Conservation (phyloP, 2,888 invertebrate genomes). For the Sepiola atlantica region DNA sequence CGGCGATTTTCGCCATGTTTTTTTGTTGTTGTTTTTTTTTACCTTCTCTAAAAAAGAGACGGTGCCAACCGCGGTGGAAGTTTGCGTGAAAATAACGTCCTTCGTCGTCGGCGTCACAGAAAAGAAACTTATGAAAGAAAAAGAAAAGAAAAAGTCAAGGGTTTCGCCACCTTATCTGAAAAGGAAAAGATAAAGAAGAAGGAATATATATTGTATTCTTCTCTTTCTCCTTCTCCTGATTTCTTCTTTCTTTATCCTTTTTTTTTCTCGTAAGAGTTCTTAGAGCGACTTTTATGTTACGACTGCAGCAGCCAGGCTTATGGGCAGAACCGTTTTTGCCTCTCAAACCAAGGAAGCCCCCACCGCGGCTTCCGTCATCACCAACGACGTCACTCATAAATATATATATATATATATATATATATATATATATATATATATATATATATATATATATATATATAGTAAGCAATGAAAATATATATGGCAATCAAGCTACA, state of each 20-base stretch:
- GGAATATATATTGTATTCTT: background rate
- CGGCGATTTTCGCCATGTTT: background rate
- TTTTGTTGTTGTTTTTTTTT: background rate
- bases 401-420: background rate
- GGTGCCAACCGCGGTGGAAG: background rate
- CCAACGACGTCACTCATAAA: background rate
- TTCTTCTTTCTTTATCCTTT: background rate
- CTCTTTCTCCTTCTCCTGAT: background rate
- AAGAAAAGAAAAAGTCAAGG: background rate
- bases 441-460: too few species aligned
- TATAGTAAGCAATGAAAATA: too few species aligned
- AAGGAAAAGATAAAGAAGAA: background rate
- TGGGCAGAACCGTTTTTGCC: background rate
- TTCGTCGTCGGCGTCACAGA: background rate
- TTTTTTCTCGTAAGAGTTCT: background rate
- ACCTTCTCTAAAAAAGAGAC: background rate
- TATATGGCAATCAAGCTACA: too few species aligned
- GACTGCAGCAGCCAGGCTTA: background rate
- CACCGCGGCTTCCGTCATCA: background rate
- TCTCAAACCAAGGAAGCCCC: background rate
- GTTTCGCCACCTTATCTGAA: slow-evolving; percentile 2
- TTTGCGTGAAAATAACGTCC: background rate
- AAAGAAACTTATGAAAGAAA: background rate
- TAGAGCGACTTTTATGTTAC: background rate
- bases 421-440: background rate